Conservation (phyloP, 1,140 invertebrate species). For the Drosophila pachea region DNA sequence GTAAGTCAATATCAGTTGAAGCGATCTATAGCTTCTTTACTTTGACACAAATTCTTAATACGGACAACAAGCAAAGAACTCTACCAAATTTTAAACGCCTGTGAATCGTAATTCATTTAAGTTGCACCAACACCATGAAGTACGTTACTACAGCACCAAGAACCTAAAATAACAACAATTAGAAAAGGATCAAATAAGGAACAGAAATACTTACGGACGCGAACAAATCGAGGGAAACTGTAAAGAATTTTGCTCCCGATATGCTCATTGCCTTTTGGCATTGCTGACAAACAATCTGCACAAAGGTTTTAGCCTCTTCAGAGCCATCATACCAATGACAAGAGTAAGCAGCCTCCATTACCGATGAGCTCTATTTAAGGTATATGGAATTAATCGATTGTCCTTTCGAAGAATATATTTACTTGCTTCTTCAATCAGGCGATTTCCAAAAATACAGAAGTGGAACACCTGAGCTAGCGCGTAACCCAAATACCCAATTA, state of each 20-base stretch:
- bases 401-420: neutral
- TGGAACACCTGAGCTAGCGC: conserved; percentile 89
- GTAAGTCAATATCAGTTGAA: conserved; percentile 20
- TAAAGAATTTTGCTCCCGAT: conserved; percentile 92
- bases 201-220: conserved; percentile 84
- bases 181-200: conserved; percentile 6
- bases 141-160: conserved; percentile 93
- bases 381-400: conserved; percentile 3
- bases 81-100: conserved; percentile 32
- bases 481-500: conserved; percentile 88
- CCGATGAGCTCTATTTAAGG: conserved; percentile 86
- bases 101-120: conserved; percentile 83
- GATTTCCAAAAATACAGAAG: conserved; percentile 91
- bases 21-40: conserved; percentile 20
- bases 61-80: conserved; percentile 34
- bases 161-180: conserved; percentile 81
- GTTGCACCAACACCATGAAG: conserved; percentile 93
- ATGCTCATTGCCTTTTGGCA: conserved; percentile 92
- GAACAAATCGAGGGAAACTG: conserved; percentile 90
- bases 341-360: conserved; percentile 92
- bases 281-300: conserved; percentile 93
- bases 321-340: conserved; percentile 93
- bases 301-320: conserved; percentile 92
- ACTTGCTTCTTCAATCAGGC: conserved; percentile 89
- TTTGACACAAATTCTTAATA: conserved; percentile 42